phyloP scores from a whole-genome alignment of 2,113 vertebrate genomes.

The Corythoichthys haematopterus region DNA sequence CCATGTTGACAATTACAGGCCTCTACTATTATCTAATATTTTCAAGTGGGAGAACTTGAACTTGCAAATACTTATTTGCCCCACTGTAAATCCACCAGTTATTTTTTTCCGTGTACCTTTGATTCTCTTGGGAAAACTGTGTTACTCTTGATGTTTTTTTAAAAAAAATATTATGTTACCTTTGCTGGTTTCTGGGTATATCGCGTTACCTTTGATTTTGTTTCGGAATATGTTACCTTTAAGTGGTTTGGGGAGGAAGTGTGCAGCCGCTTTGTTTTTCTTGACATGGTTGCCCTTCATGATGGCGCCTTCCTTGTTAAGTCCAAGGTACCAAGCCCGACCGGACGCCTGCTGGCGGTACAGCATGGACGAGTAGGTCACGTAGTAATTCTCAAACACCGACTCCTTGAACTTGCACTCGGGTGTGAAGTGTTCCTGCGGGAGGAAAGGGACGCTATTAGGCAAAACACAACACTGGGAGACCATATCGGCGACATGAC shows the following conservation, averaged over 20 bases:
- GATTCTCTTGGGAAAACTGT: too few species aligned
- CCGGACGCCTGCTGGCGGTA: conserved; percentile 97
- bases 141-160: not conserved
- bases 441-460: not conserved
- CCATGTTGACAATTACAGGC: too few species aligned
- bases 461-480: too few species aligned
- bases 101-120: too few species aligned
- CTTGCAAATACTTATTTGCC: too few species aligned
- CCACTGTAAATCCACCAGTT: too few species aligned
- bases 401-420: conserved; percentile 99
- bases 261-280: conserved; percentile 95
- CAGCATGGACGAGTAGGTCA: conserved; percentile 97
- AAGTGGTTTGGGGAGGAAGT: conserved; percentile 97
- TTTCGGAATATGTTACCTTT: conserved; percentile 77
- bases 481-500: not conserved
- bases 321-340: conserved; percentile 94
- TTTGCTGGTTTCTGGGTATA: not conserved
- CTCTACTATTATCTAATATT: too few species aligned
- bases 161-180: not conserved
- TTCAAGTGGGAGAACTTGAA: too few species aligned
- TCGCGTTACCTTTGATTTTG: too few species aligned
- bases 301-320: conserved; percentile 96
- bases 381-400: conserved; percentile 98
- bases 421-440: conserved; percentile 96
- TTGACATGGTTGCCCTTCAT: conserved; percentile 99